Conservation (phyloP, 2,888 invertebrate genomes). For the Cephus spinipes region DNA sequence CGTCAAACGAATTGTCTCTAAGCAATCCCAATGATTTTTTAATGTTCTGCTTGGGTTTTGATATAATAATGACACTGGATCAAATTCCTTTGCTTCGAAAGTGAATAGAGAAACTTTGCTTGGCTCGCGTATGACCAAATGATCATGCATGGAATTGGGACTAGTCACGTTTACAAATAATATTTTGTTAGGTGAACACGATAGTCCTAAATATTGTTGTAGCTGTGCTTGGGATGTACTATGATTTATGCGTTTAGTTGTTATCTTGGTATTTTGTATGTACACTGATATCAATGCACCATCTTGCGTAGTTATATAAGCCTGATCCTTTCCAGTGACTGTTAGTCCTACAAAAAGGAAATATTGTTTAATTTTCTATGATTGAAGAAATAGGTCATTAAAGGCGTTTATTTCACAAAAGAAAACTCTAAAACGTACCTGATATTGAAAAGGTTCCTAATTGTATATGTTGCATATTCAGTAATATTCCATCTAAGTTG, state of each 20-base stretch:
- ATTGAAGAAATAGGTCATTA: not conserved
- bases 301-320: conserved; percentile 51
- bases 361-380: not conserved
- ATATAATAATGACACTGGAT: conserved; percentile 42
- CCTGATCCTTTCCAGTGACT: conserved; percentile 30
- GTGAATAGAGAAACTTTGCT: conserved; percentile 49
- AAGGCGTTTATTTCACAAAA: not conserved
- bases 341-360: conserved; percentile 41
- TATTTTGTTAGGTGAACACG: conserved; percentile 46
- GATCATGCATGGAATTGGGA: conserved; percentile 58
- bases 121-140: conserved; percentile 58
- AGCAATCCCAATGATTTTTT: conserved; percentile 57
- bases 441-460: conserved; percentile 51
- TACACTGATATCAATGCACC: conserved; percentile 36
- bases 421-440: conserved; percentile 38
- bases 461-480: conserved; percentile 34
- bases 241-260: conserved; percentile 27
- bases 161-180: conserved; percentile 51
- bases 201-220: conserved; percentile 53
- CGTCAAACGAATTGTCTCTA: conserved; percentile 55
- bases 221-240: conserved; percentile 38
- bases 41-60: conserved; percentile 33
- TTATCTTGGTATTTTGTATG: conserved; percentile 29
- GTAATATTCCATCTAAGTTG: conserved; percentile 36
- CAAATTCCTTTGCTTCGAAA: conserved; percentile 36